phyloP scores from a whole-genome alignment of 2,888 invertebrate genomes.

The Amblyteles armatorius region DNA sequence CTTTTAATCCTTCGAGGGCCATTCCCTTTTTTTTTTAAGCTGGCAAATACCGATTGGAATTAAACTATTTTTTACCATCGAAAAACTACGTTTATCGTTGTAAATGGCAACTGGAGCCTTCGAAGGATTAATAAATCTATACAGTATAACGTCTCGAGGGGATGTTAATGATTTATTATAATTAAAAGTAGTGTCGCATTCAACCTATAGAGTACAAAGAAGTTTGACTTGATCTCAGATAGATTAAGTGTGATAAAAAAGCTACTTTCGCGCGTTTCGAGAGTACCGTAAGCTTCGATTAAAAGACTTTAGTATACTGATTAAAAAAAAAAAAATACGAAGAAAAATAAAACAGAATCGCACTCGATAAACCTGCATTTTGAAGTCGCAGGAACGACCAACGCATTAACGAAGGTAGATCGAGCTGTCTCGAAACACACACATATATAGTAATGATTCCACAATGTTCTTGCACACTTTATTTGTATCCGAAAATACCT shows the following conservation, averaged over 20 bases:
- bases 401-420: conserved; percentile 45
- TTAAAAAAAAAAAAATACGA: not conserved
- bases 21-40: not conserved
- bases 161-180: conserved; percentile 65
- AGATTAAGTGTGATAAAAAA: conserved; percentile 67
- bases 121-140: conserved; percentile 33
- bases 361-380: conserved; percentile 45
- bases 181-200: conserved; percentile 72
- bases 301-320: conserved; percentile 41
- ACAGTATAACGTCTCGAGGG: conserved; percentile 50
- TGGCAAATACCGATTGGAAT: not conserved
- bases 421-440: conserved; percentile 44
- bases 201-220: conserved; percentile 80
- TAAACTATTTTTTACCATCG: not conserved
- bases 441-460: conserved; percentile 34
- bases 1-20: conserved; percentile 7
- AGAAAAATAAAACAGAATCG: not conserved
- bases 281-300: conserved; percentile 43
- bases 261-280: conserved; percentile 43
- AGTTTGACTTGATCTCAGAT: conserved; percentile 79
- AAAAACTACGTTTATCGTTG: not conserved
- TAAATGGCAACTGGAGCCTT: conserved; percentile 1
- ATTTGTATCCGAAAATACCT: conserved; percentile 22
- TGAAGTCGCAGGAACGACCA: conserved; percentile 47
- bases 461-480: conserved; percentile 33